Percentiles rank a stretch among this genome's conserved stretches.
These are phyloP conservation scores for Drosophila greeni DNA, from an alignment of 2,888 invertebrate genomes.

Conservation along the genomic window DNA sequence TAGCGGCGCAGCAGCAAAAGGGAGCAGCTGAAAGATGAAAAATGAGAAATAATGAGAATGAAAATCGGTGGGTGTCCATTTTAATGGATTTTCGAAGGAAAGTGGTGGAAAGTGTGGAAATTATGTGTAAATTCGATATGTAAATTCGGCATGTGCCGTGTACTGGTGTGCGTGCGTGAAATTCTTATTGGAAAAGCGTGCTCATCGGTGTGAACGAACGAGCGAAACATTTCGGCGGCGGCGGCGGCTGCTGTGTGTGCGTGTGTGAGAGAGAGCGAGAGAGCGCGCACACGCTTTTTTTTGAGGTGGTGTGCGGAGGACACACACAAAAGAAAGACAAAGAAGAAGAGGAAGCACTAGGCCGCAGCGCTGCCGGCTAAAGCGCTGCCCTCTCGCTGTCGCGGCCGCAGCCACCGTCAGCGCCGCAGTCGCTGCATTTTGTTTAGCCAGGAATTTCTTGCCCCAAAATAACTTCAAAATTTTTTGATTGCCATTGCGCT, in stretches of 20 bases:
- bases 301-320: conserved; percentile 58
- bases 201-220: conserved; percentile 60
- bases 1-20: conserved; percentile 58
- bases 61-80: conserved; percentile 15
- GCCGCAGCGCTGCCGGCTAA: conserved; percentile 57
- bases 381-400: conserved; percentile 36
- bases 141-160: conserved; percentile 67
- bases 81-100: conserved; percentile 19
- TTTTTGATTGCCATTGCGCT: conserved; percentile 51
- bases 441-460: conserved; percentile 57
- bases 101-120: conserved; percentile 29
- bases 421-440: conserved; percentile 47
- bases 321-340: conserved; percentile 62
- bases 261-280: conserved; percentile 20
- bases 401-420: not conserved
- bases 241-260: conserved; percentile 38
- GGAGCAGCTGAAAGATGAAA: conserved; percentile 60
- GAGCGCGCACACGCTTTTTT: conserved; percentile 43
- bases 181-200: conserved; percentile 73
- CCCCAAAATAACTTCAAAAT: conserved; percentile 71
- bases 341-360: conserved; percentile 60
- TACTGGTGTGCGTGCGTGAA: conserved; percentile 35
- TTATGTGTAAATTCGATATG: conserved; percentile 58
- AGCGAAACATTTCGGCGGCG: conserved; percentile 60
- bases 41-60: conserved; percentile 17